Percentiles rank a stretch among this genome's conserved stretches.
These are phyloP conservation scores for Myotis myotis DNA, from an alignment of 2,797 vertebrate species.

Conservation along the genomic window DNA sequence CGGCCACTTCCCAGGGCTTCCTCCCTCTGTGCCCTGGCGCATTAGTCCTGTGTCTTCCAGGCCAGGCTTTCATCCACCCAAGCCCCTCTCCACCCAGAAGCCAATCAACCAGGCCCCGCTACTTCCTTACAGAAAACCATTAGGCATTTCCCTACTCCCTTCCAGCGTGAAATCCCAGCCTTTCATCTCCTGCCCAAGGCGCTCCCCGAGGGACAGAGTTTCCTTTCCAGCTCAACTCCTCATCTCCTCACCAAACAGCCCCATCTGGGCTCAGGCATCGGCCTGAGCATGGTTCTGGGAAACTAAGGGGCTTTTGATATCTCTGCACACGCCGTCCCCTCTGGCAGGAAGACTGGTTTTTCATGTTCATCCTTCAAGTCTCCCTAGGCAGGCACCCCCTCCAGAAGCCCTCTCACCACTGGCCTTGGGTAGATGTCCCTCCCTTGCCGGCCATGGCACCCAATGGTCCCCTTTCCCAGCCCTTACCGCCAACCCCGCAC, in stretches of 20 bases:
- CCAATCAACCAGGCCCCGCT: not conserved
- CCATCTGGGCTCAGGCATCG: not conserved
- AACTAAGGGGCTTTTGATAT: not conserved
- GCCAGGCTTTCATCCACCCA: not conserved
- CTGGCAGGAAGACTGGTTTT: not conserved
- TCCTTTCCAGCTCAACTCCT: not conserved
- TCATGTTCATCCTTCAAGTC: not conserved
- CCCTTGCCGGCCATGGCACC: not conserved
- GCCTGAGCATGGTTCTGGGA: not conserved
- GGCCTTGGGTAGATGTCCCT: not conserved
- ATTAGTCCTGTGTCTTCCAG: not conserved
- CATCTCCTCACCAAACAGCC: not conserved
- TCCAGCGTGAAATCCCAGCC: not conserved
- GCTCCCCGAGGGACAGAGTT: not conserved
- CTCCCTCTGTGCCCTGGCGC: not conserved
- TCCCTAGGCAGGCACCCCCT: not conserved
- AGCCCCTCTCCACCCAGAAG: not conserved
- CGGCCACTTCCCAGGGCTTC: too few species aligned
- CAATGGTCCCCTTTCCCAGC: not conserved
- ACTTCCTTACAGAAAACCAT: not conserved
- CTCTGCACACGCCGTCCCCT: not conserved
- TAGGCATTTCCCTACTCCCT: slow-evolving; percentile 1
- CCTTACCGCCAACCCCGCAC: not conserved
- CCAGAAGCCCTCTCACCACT: not conserved
- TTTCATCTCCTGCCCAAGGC: not conserved